phyloP scores from a whole-genome alignment of 1,140 invertebrate genomes.

The Bombus impatiens region DNA sequence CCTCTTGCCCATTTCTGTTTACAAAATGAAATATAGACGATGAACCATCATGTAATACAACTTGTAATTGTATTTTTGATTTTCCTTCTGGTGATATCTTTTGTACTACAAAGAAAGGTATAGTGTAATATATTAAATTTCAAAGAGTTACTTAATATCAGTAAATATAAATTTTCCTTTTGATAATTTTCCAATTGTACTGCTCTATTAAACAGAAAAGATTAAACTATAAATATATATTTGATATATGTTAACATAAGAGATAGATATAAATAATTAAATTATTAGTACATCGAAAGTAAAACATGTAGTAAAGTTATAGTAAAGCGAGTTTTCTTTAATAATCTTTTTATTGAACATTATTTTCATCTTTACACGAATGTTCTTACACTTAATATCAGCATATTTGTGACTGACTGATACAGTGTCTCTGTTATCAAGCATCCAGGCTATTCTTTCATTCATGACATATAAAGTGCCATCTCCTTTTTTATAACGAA shows the following conservation, averaged over 20 bases:
- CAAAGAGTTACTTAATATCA: not conserved
- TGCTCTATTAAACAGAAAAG: not conserved
- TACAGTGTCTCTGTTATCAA: constrained; percentile 94
- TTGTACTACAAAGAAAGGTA: constrained; percentile 88
- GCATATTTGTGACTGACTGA: constrained; percentile 96
- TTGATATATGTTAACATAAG: constrained; percentile 1
- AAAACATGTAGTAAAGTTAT: constrained; percentile 39
- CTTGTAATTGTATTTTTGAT: constrained; percentile 99
- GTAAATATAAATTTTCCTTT: not conserved
- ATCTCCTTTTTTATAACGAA: constrained; percentile 97
- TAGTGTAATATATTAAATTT: not conserved
- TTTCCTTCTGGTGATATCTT: constrained; percentile 99
- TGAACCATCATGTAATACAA: constrained; percentile 96
- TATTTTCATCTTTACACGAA: constrained; percentile 41
- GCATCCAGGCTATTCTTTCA: constrained; percentile 97
- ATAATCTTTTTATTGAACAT: constrained; percentile 48
- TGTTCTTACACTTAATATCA: constrained; percentile 95
- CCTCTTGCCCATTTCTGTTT: constrained; percentile 91
- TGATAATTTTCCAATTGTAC: not conserved
- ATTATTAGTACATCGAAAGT: constrained; percentile 9
- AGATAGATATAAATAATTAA: constrained; percentile 6
- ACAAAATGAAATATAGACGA: constrained; percentile 99
- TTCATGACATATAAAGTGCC: constrained; percentile 98
- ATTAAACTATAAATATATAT: constrained; percentile 5
- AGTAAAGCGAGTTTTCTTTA: constrained; percentile 27